phyloP scores from a whole-genome alignment of 1,140 invertebrate species.

The Sycophila sp. region DNA sequence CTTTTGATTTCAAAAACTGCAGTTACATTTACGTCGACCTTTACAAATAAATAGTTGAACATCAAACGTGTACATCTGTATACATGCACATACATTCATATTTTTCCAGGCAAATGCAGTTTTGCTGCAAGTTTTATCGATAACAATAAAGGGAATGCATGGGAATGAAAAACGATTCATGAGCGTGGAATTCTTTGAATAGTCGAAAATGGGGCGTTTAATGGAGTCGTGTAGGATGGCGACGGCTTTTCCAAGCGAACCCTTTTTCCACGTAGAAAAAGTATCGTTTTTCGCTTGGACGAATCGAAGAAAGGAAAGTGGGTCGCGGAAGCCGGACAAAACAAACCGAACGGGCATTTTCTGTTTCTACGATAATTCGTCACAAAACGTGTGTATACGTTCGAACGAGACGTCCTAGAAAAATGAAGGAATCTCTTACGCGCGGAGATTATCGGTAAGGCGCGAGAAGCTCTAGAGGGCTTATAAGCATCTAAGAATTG shows the following conservation, averaged over 20 bases:
- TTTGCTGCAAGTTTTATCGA: no score
- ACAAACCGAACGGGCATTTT: not conserved
- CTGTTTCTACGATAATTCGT: not conserved
- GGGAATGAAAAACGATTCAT: no score
- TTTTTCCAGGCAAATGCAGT: no score
- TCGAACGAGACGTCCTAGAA: not conserved
- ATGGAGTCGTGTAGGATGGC: not conserved
- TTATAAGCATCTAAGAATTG: constrained; percentile 10
- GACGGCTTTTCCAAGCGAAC: not conserved
- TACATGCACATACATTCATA: no score
- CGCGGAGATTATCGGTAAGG: not conserved
- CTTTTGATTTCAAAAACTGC: no score
- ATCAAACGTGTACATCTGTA: no score
- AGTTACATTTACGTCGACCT: no score
- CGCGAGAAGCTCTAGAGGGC: constrained; percentile 6
- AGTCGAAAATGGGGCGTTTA: no score
- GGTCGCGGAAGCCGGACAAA: constrained; percentile 27
- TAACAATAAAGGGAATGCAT: no score
- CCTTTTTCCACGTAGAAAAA: not conserved
- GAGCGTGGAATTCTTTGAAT: no score
- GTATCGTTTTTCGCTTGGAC: constrained; percentile 6
- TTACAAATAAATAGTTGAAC: no score
- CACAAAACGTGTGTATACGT: not conserved
- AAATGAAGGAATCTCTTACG: not conserved
- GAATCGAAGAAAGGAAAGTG: constrained; percentile 19